Base-by-base conservation (phyloP, 1,140 invertebrate genomes). In the Sycophila sp. region DNA sequence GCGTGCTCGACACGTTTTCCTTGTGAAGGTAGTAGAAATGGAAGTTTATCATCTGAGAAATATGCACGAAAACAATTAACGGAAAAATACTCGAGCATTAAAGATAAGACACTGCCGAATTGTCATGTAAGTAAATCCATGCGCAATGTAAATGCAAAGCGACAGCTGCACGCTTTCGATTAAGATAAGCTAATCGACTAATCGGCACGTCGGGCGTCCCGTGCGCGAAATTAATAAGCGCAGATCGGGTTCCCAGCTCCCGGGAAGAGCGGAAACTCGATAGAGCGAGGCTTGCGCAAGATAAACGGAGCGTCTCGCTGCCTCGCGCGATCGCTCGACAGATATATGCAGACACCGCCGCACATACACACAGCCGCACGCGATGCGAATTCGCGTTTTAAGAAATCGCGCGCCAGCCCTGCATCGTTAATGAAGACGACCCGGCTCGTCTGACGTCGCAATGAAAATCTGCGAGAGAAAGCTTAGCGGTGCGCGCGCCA, bases 381-480 rank as follows among this genome's bases (percentile, higher is more conserved):
- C 4, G 49, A 26, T 26, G 11, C 49, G 2, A 64, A 62, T 62
- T 62, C 59, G n/a, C n/a, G n/a, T n/a, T n/a, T n/a, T n/a, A n/a
- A n/a, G n/a, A 71, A 71, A 74, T 74, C 72, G 75, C 69, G 71
- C 71, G 65, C 73, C 74, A 76, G 71, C 38, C 34, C 42, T 11
- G 47, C 47, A 70, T 58, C 51, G 51, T 51, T 70, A 63, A 63
- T 70, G 49, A 63, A 70, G 69, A 58, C 69, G 24, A n/a, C n/a
- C n/a, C 34, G 34, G 26, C 2, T 45, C 53, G 64, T 24, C n/a
- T n/a, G n/a, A n/a, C n/a, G n/a, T 69, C 67, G 75, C 78, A 78
- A 80, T 76, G 71, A 80, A 79, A 79, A 79, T 79, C 73, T 78
- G 75, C 72, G 71, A 71, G 72, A 72, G 66, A 65, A 73, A 77